Percentiles rank a stretch among this genome's conserved stretches.
phyloP scores from a whole-genome alignment of 2,888 invertebrate genomes.

The Dicyrtomina minuta region DNA sequence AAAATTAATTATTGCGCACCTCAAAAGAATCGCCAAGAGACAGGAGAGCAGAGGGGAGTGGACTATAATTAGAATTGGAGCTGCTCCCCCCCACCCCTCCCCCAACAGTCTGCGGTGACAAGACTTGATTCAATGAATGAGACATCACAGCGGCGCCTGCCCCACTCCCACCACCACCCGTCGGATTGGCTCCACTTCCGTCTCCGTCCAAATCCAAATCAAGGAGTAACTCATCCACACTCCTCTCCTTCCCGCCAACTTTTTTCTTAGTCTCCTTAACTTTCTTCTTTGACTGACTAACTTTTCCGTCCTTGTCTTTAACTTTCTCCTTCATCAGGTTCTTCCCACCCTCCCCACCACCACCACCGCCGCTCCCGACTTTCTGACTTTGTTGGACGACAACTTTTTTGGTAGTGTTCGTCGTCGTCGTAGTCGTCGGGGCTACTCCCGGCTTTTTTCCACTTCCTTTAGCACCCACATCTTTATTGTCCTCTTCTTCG shows the following conservation, averaged over 20 bases:
- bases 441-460: neutral
- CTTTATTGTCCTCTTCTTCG: constrained; percentile 52
- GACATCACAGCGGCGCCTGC: constrained; percentile 38
- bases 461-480: too few relatives aligned
- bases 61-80: too few relatives aligned
- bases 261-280: too few relatives aligned
- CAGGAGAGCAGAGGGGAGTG: neutral
- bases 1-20: too few relatives aligned
- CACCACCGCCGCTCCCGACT: too few relatives aligned
- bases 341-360: neutral
- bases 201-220: constrained; percentile 39
- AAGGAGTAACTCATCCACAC: constrained; percentile 45
- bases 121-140: constrained; percentile 26
- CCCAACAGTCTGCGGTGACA: constrained; percentile 8
- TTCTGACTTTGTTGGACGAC: too few relatives aligned
- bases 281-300: constrained; percentile 26
- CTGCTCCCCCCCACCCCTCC: too few relatives aligned
- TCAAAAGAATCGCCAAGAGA: neutral
- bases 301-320: constrained; percentile 44
- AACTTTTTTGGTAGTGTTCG: constrained; percentile 1
- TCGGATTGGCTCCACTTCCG: neutral
- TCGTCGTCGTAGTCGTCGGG: too few relatives aligned
- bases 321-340: neutral
- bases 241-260: constrained; percentile 37
- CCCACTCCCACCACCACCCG: neutral